Base-by-base conservation (phyloP, 37 sponge, comb jelly and placozoan genomes). In the Agelas oroides region DNA sequence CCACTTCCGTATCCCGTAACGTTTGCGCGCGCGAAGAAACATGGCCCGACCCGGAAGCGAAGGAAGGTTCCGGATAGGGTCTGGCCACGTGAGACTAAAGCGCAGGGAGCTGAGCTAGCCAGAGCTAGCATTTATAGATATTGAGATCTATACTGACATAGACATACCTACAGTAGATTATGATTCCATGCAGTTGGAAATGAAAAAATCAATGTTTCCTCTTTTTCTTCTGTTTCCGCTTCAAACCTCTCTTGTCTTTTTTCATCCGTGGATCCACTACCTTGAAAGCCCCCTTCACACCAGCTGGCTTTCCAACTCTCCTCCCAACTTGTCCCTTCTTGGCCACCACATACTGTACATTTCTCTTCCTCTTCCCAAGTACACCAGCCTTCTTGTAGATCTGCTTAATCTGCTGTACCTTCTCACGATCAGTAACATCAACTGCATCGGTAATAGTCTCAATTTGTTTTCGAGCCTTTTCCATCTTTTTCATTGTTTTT, bases 221-320 rank as follows among this genome's bases (percentile, higher is more conserved):
- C 46, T 46, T 46, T 8, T 46, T 46, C 8, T 8, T 46, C 46
- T 8, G 46, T 46, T 46, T 46, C 3, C 8, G 46, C 46, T 46
- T 46, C 81, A 54, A 68, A 31, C 70, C 58, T 34, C 93, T 83
- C 11, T 71, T 89, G 76, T 98, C 99, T 71, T 98, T 98, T 90
- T 98, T 98, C 99, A 96, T 94, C 20, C 99, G 53, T 0, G 89
- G 80, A 80, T 98, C 99, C 33, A 98, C 99, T n/a, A 90, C 88
- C 59, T 96, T 96, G 72, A 86, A 96, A 21, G 55, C 84, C 20
- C 99, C 99, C 52, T 90, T 92, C 14, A 96, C 99, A 16, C 93
- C 94, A 62, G 91, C 82, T 23, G 99, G 99, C 41, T 97, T 53
- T 8, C 71, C 70, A 17, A 88, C 84, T 70, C 86, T 85, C 68